Base-by-base conservation (phyloP, 1,140 invertebrate species). In the Scaptomyza montana region DNA sequence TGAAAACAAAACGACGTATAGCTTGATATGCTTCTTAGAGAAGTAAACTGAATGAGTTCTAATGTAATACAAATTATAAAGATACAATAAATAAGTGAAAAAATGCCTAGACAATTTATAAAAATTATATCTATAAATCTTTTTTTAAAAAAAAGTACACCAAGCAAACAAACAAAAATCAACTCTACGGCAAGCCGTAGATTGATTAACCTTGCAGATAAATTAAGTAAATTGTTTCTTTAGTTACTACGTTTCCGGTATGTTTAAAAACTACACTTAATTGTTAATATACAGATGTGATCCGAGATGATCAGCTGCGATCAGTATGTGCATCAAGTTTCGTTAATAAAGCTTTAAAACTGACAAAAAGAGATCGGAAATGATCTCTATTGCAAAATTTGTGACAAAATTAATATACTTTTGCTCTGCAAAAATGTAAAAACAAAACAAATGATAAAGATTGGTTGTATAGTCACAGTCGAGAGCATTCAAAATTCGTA, bases 1-100 rank as follows among this genome's bases (percentile, higher is more conserved):
- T 87, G 78, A 78, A 81, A 74, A 78, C 71, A 67, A 82, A 66
- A 89, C 82, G 82, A 87, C 82, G 79, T 89, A 89, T 89, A 77
- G 85, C 84, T 89, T 89, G 61, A 74, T 89, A 89, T 89, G 84
- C 85, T 84, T 70, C 74, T 85, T 56, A 69, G 77, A 76, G 69
- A 62, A 77, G 68, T 75, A 78, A 50, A 65, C 70, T 86, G 76
- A 77, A 68, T 46, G 77, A 72, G 85, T 78, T 68, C 50, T 66
- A 86, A 75, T 70, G 60, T 77, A 72, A 84, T 73, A 74, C 61
- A 65, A 72, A 84, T 77, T 68, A 87, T 59, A 47, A 86, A 86
- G 74, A 49, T 72, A 81, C 71, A 78, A 79, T 77, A 74, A 85
- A 84, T 80, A 85, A 80, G 70, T 63, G 61, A 79, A 72, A 36